A percentile compares a stretch with the other conserved stretches of the same genome.
These are phyloP conservation scores for Aphelenchoides besseyi DNA, from an alignment of 1,140 invertebrate species.

Conservation along the genomic window DNA sequence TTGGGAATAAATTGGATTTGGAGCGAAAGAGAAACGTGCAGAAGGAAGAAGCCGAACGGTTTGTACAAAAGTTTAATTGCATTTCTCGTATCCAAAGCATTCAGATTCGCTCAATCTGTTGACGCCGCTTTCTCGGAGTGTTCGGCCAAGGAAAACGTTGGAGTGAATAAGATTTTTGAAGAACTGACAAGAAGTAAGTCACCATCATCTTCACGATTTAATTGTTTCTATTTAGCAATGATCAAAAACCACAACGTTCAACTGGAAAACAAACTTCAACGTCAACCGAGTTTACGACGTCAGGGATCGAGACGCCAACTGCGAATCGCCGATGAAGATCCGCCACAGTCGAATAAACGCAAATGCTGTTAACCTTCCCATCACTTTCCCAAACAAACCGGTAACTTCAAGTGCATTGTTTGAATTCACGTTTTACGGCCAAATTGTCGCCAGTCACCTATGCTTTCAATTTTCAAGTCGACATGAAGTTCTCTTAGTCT, in stretches of 20 bases:
- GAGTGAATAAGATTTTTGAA: slow-evolving; percentile 84
- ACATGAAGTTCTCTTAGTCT: too few relatives aligned
- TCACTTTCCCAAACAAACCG: too few relatives aligned
- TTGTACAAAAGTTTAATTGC: slow-evolving; percentile 65
- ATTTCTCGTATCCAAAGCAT: slow-evolving; percentile 30
- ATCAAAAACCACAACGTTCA: not conserved
- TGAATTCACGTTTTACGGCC: too few relatives aligned
- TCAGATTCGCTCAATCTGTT: slow-evolving; percentile 81
- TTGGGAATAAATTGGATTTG: slow-evolving; percentile 95
- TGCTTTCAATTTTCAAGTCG: too few relatives aligned
- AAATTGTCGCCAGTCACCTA: too few relatives aligned
- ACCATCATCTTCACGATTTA: too few relatives aligned
- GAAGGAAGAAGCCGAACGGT: slow-evolving; percentile 79
- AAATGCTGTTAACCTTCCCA: slow-evolving; percentile 1
- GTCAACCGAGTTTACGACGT: not conserved
- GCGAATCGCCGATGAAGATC: not conserved
- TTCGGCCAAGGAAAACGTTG: slow-evolving; percentile 87
- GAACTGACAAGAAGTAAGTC: slow-evolving; percentile 37
- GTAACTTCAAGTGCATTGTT: too few relatives aligned
- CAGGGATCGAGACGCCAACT: not conserved
- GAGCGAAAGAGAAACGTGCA: slow-evolving; percentile 82
- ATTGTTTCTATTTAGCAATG: not conserved
- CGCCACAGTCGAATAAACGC: not conserved
- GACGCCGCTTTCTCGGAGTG: slow-evolving; percentile 90
- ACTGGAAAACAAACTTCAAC: not conserved